A percentile compares a stretch with the other conserved stretches of the same genome.
phyloP scores from a whole-genome alignment of 2,888 invertebrate species.

The Drosophila rellima region DNA sequence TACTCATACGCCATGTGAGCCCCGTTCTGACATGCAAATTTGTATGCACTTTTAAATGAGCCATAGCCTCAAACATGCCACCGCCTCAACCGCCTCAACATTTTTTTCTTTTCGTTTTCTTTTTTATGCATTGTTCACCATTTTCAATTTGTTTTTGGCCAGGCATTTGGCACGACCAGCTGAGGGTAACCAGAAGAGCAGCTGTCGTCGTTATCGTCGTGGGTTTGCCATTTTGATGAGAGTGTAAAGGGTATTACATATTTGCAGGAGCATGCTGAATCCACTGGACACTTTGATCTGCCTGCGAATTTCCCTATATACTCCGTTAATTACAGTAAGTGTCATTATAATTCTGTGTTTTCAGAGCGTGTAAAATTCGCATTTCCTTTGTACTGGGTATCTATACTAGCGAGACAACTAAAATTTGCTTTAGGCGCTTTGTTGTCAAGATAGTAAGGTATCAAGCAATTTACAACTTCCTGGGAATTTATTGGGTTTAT shows the following conservation, averaged over 20 bases:
- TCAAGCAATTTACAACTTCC: too few relatives aligned
- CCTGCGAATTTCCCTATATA: not conserved
- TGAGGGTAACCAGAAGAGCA: conserved; percentile 46
- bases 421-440: too few relatives aligned
- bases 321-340: not conserved
- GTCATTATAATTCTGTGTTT: not conserved
- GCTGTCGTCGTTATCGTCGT: conserved; percentile 57
- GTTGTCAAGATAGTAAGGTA: too few relatives aligned
- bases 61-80: conserved; percentile 67
- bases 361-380: not conserved
- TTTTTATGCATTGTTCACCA: conserved; percentile 36
- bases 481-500: too few relatives aligned
- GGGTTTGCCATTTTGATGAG: conserved; percentile 33
- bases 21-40: conserved; percentile 50
- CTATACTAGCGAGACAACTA: too few relatives aligned
- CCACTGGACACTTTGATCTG: conserved; percentile 5
- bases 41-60: conserved; percentile 73
- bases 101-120: conserved; percentile 1
- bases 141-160: conserved; percentile 55
- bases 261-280: conserved; percentile 11
- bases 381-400: too few relatives aligned
- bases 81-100: conserved; percentile 2
- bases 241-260: conserved; percentile 17
- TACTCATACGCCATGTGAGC: conserved; percentile 75
- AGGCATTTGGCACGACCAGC: conserved; percentile 54